A percentile compares a stretch with the other conserved stretches of the same genome.
phyloP scores from a whole-genome alignment of 1,140 invertebrate genomes.

The Steinernema feltiae region DNA sequence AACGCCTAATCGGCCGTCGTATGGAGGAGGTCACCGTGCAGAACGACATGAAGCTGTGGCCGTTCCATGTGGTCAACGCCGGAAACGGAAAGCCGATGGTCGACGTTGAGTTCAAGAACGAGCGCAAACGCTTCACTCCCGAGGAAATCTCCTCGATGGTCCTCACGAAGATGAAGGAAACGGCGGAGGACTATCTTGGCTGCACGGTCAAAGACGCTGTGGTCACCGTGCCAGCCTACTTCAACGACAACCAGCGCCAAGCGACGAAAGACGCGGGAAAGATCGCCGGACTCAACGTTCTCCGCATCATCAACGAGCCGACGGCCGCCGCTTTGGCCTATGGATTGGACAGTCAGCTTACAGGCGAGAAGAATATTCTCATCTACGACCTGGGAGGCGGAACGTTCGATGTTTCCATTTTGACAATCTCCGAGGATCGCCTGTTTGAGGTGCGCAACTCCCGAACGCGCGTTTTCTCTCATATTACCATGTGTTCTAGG shows the following conservation, averaged over 20 bases:
- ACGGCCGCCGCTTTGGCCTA: slow-evolving; percentile 58
- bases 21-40: slow-evolving; percentile 69
- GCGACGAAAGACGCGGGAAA: slow-evolving; percentile 71
- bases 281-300: slow-evolving; percentile 64
- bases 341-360: slow-evolving; percentile 61
- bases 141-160: slow-evolving; percentile 48
- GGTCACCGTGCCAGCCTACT: slow-evolving; percentile 61
- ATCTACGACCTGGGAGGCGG: slow-evolving; percentile 64
- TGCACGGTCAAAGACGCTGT: slow-evolving; percentile 62
- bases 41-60: slow-evolving; percentile 72
- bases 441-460: slow-evolving; percentile 49
- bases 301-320: slow-evolving; percentile 71
- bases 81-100: slow-evolving; percentile 40
- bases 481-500: background rate
- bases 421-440: slow-evolving; percentile 74
- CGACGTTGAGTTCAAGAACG: slow-evolving; percentile 37
- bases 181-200: slow-evolving; percentile 41
- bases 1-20: slow-evolving; percentile 65
- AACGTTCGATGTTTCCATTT: slow-evolving; percentile 74
- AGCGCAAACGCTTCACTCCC: slow-evolving; percentile 41
- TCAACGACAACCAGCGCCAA: slow-evolving; percentile 62
- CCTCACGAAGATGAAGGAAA: slow-evolving; percentile 48
- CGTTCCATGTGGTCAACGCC: slow-evolving; percentile 60
- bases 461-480: no score
- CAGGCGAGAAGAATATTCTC: slow-evolving; percentile 61